Conservation (phyloP, 2,888 invertebrate genomes). For the Zele albiditarsus region DNA sequence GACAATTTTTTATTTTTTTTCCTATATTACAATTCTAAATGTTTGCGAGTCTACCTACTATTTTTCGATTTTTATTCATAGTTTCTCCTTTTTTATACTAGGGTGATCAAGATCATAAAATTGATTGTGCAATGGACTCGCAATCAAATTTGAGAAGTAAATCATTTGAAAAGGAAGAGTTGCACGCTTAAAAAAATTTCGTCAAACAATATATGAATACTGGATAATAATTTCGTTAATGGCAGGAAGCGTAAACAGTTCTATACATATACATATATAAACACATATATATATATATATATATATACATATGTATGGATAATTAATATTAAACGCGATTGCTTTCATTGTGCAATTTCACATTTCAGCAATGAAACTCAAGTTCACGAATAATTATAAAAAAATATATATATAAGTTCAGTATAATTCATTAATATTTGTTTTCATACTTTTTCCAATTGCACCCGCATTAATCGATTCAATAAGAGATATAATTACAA, state of each 20-base stretch:
- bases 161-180: neutral
- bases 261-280: neutral
- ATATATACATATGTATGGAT: neutral
- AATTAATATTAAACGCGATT: slow-evolving; percentile 5
- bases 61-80: neutral
- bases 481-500: neutral
- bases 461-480: slow-evolving; percentile 10
- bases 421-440: slow-evolving; percentile 4
- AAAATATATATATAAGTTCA: slow-evolving; percentile 20
- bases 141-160: neutral
- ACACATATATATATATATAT: neutral
- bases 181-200: neutral
- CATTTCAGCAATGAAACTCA: slow-evolving; percentile 2
- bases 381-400: slow-evolving; percentile 28
- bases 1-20: slow-evolving; percentile 10
- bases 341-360: neutral
- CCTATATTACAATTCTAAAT: neutral
- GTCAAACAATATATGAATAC: slow-evolving; percentile 14
- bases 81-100: neutral
- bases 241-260: slow-evolving; percentile 37
- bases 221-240: slow-evolving; percentile 30
- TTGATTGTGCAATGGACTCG: slow-evolving; percentile 24
- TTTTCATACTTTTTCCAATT: slow-evolving; percentile 11
- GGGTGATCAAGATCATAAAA: no score
- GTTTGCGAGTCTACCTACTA: neutral